Evolutionary conservation across 2,888 invertebrate genomes (phyloP).

Genomic region (Pycnomerus fuliginosus): DNA sequence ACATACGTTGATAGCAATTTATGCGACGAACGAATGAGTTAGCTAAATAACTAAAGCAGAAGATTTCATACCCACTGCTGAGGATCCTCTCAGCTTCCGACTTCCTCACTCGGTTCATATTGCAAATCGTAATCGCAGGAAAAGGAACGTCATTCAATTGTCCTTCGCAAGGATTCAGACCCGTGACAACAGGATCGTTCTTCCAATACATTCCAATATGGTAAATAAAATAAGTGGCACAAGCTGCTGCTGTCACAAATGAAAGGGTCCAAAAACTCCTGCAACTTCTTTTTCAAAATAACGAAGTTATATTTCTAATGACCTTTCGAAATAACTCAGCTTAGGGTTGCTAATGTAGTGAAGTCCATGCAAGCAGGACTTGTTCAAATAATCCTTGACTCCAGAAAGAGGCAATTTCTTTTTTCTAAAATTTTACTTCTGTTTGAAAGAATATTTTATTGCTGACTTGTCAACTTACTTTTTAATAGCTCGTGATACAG

Average conservation of each 20-base stretch:
- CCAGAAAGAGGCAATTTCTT: no score
- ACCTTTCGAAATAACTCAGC: slow-evolving; percentile 67
- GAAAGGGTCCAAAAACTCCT: slow-evolving; percentile 71
- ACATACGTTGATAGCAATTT: no score
- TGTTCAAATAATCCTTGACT: slow-evolving; percentile 54
- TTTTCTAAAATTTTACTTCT: no score
- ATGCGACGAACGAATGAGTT: no score
- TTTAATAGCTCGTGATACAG: no score
- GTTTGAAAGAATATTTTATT: no score
- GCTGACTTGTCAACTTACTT: no score
- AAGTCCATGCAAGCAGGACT: slow-evolving; percentile 73
- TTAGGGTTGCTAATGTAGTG: slow-evolving; percentile 72
- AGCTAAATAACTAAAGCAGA: no score
- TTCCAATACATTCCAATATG: slow-evolving; percentile 74
- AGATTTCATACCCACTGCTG: no score
- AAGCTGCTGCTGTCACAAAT: slow-evolving; percentile 63
- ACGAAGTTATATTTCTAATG: no score
- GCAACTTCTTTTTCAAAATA: no score
- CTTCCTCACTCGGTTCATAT: slow-evolving; percentile 76
- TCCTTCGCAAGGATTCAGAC: slow-evolving; percentile 71
- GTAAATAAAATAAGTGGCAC: slow-evolving; percentile 70
- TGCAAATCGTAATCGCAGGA: slow-evolving; percentile 82
- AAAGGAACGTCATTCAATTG: slow-evolving; percentile 72
- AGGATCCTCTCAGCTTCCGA: slow-evolving; percentile 59
- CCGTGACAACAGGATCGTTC: slow-evolving; percentile 73